Base-by-base conservation (phyloP, 2,888 invertebrate species). In the Lepetodrilus schrolli region DNA sequence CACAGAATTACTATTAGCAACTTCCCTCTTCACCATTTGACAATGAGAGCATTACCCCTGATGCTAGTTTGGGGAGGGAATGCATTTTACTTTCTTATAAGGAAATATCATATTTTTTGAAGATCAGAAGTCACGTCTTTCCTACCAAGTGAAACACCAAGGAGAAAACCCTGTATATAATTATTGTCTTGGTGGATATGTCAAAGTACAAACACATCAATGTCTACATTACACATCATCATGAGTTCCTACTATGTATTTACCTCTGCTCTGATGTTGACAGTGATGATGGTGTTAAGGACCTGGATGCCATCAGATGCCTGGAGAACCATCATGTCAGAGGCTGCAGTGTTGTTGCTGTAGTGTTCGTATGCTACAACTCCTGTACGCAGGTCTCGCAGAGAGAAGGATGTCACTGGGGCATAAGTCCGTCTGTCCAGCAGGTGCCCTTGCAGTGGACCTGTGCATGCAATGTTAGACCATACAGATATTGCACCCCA, bases 221-320 rank as follows among this genome's bases (percentile, higher is more conserved):
- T 23, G n/a, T 10, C 21, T 23, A 51, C 1, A n/a, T n/a, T n/a
- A n/a, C n/a, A n/a, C n/a, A n/a, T n/a, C n/a, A n/a, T n/a, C n/a
- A n/a, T n/a, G n/a, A n/a, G n/a, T n/a, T n/a, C n/a, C n/a, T 5
- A 5, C 21, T 20, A 37, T 8, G 34, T 4, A 50, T 74, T 69
- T 78, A 86, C 87, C 83, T 85, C 82, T 34, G 80, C 77, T 66
- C 84, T 80, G 23, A 88, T 77, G 36, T 82, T 78, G 23, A 86
- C 78, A 20, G 81, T 47, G 26, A 86, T 65, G 10, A 86, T 75
- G 58, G 83, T 77, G 48, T 80, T 84, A 21, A 86, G 74, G 4
- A 83, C 70, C 66, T 81, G 78, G 70, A 80, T 80, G 5, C 80
- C 82, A 76, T 86, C 85, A 43, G 82, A 77, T 8, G 83, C 84